Conservation (phyloP, 37 sponge, comb jelly and placozoan species). For the Haliclona indistincta region DNA sequence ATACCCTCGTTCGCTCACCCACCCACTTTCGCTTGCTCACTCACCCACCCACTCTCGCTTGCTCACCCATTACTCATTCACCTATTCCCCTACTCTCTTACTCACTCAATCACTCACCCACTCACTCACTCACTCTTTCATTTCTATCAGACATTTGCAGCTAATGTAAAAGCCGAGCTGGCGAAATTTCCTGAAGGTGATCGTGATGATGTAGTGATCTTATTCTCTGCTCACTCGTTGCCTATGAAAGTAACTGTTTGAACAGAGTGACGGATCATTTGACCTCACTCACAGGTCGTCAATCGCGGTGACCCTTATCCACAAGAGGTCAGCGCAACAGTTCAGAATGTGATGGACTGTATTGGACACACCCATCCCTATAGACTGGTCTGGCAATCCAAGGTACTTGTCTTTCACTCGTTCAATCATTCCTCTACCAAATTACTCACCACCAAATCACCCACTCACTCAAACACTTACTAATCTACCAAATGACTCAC, state of each 20-base stretch:
- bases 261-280: neutral
- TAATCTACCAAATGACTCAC: too few species aligned
- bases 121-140: too few species aligned
- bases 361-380: conserved; percentile 82
- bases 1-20: too few species aligned
- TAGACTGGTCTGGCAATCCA: conserved; percentile 95
- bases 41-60: too few species aligned
- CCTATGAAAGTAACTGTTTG: conserved; percentile 65
- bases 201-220: conserved; percentile 80
- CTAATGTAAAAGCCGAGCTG: conserved; percentile 47
- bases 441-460: too few species aligned
- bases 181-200: conserved; percentile 56
- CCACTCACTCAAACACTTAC: too few species aligned
- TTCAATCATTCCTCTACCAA: too few species aligned
- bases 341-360: conserved; percentile 89
- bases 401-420: too few species aligned
- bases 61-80: too few species aligned
- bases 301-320: conserved; percentile 93
- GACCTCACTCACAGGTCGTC: conserved; percentile 52
- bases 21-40: too few species aligned
- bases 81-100: too few species aligned
- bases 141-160: conserved; percentile 63
- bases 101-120: too few species aligned
- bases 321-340: conserved; percentile 88
- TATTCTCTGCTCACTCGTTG: conserved; percentile 94